Evolutionary conservation across 2,113 vertebrate species (phyloP), one percentile per base, ranked within the genome.

Genomic region (Indicator maculatus): DNA sequence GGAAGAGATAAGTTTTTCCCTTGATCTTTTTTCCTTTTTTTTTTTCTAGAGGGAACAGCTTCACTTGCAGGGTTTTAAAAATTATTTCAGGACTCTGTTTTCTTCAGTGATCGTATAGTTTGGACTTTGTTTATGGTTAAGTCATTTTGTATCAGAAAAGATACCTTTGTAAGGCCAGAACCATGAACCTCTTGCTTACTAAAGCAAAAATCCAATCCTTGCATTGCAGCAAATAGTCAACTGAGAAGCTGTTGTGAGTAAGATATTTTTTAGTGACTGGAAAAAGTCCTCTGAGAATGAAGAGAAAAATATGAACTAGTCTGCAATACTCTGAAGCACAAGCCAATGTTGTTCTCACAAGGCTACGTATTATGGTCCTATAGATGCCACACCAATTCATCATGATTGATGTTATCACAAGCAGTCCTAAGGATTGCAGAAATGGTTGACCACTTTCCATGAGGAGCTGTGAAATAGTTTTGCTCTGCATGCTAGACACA

Each of bases 1-100:
- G 79, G 91, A 95, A 93, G 64, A 96, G 91, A 96, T 91, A 94
- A 92, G 79, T 83, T 95, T 93, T 89, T 52, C 74, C 91, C 88
- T 96, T 96, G 91, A 95, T 94, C 85, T 93, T 81, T 74, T 7
- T 74, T 47, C 47, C 27, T 77, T 50, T 60, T 52, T 52, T 58
- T 63, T 33, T 76, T 55, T 64, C 56, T 47, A 24, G 18, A 55
- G 13, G 31, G 33, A 83, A 47, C 28, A 70, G 55, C 31, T 77
- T 86, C 24, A 74, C 38, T 76, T 50, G n/a, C 47, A 71, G 19
- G 23, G 63, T 88, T 94, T 76, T 47, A 27, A 59, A 45, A 83
- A 60, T 53, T 60, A 59, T 90, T 86, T 53, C 50, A 82, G 36
- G 24, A 70, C 8, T 94, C 24, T 81, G 39, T 69, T 89, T 84